A percentile compares a stretch with the other conserved stretches of the same genome.
Evolutionary conservation across 2,797 vertebrate species (phyloP).

Genomic region (Zenarchopterus dispar): DNA sequence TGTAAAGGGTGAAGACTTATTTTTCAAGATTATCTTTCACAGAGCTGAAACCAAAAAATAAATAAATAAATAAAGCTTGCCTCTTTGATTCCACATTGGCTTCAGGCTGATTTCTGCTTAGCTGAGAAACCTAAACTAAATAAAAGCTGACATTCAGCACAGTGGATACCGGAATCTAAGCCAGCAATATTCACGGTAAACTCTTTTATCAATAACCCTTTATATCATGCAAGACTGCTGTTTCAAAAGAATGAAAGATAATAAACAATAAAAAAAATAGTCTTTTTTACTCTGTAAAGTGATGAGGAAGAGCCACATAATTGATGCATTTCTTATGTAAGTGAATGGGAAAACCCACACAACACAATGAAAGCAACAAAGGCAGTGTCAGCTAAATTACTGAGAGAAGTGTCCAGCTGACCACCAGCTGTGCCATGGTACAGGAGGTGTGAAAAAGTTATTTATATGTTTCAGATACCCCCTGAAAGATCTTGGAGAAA

Average conservation of each 20-base stretch:
- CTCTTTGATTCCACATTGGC: not conserved
- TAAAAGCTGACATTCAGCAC: conserved; percentile 18
- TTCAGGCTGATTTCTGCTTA: conserved; percentile 11
- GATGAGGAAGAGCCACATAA: conserved; percentile 3
- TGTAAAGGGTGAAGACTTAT: too few relatives aligned
- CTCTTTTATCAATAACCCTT: conserved; percentile 14
- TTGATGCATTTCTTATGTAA: conserved; percentile 10
- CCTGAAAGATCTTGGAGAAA: conserved; percentile 24
- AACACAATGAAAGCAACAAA: conserved; percentile 35
- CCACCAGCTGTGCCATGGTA: conserved; percentile 25
- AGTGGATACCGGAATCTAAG: conserved; percentile 15
- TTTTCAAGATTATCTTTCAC: not conserved
- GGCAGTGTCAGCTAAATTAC: conserved; percentile 18
- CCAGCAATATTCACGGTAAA: conserved; percentile 18
- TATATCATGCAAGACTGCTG: conserved; percentile 28
- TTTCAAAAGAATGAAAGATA: conserved; percentile 29
- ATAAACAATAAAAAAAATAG: conserved; percentile 14
- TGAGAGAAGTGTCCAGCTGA: not conserved
- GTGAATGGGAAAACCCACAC: not conserved
- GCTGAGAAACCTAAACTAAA: conserved; percentile 13
- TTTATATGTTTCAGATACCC: conserved; percentile 48
- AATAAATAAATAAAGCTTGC: conserved; percentile 1
- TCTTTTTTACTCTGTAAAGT: not conserved
- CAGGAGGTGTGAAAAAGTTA: conserved; percentile 40
- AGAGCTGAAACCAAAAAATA: conserved; percentile 1